Evolutionary conservation across 2,113 vertebrate species (phyloP).

Genomic region (Amia ocellicauda): DNA sequence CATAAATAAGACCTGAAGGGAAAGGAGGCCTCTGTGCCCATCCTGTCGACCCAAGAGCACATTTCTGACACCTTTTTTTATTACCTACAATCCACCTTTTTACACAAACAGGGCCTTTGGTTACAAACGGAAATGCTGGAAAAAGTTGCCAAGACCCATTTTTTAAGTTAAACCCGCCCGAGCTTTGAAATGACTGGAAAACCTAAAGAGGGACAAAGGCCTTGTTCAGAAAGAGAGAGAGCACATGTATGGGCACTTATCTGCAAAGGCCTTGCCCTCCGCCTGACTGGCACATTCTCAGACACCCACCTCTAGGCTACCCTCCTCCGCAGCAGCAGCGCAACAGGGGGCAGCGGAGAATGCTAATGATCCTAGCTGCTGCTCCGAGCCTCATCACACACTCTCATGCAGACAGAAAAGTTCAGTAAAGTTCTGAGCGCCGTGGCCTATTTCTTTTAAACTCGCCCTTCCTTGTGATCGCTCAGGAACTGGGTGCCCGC

Average conservation of each 20-base stretch:
- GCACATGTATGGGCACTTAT: slow-evolving; percentile 7
- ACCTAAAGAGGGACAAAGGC: not conserved
- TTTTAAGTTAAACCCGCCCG: slow-evolving; percentile 4
- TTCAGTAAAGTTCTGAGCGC: not conserved
- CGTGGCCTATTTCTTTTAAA: not conserved
- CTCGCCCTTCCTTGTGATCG: too few relatives aligned
- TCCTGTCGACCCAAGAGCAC: too few relatives aligned
- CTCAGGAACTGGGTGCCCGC: too few relatives aligned
- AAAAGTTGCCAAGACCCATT: slow-evolving; percentile 13
- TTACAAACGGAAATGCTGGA: not conserved
- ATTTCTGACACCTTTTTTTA: too few relatives aligned
- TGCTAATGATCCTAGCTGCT: slow-evolving; percentile 11
- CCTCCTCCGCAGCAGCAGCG: slow-evolving; percentile 1
- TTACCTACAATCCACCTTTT: too few relatives aligned
- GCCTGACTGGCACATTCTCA: slow-evolving; percentile 31
- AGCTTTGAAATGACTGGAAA: slow-evolving; percentile 2
- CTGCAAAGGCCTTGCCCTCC: slow-evolving; percentile 10
- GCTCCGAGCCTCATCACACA: too few relatives aligned
- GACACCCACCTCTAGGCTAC: slow-evolving; percentile 13
- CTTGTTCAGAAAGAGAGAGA: not conserved
- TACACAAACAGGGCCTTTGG: too few relatives aligned
- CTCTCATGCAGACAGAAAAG: not conserved
- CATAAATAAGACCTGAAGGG: too few relatives aligned
- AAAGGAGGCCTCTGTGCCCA: too few relatives aligned
- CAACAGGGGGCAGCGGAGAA: slow-evolving; percentile 8